Base-by-base conservation (phyloP, 35 echinoderm and acorn worm genomes). In the Anneissia japonica region DNA sequence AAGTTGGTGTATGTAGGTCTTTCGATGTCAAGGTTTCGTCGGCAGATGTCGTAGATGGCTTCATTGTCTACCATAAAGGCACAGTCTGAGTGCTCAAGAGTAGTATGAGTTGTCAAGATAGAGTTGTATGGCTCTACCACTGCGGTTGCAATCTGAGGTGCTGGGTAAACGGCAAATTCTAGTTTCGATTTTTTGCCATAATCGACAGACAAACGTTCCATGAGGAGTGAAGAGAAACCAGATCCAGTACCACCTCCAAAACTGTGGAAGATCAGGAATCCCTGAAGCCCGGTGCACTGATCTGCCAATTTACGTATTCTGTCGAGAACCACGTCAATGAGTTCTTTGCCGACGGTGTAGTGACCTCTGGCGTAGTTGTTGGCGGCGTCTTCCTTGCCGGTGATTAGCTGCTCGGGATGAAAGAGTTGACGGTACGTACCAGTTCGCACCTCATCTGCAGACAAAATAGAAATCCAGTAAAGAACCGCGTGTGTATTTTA, bases 241-340 rank as follows among this genome's bases (percentile, higher is more conserved):
- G 73, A 75, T 9, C 73, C 73, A 75, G 73, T 75, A n/a, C 73
- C 73, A 10, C 73, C 73, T 30, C 73, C 40, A 45, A 45, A 45
- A 16, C 40, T 45, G 40, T 45, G 40, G 40, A 45, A 45, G 40
- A 45, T 45, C 73, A 75, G 79, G 72, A 92, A 92, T 64, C 90
- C 90, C 79, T 92, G 90, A 41, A 92, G 90, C 82, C 90, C 90
- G 0, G 81, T 84, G 74, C 90, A 92, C 72, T 88, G 85, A 38
- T 91, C 90, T 82, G 90, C 85, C 80, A 37, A 16, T n/a, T n/a
- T n/a, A n/a, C n/a, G n/a, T n/a, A n/a, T 45, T 45, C 40, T 45
- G 40, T 45, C 40, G 5, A 45, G 40, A 16, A 45, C 40, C 16
- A 38, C 14, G 26, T 81, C 79, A 39, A 81, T 81, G 23, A 11